These are phyloP conservation scores for Cisticola juncidis DNA, from an alignment of 2,113 vertebrate genomes.

Conservation along the genomic window DNA sequence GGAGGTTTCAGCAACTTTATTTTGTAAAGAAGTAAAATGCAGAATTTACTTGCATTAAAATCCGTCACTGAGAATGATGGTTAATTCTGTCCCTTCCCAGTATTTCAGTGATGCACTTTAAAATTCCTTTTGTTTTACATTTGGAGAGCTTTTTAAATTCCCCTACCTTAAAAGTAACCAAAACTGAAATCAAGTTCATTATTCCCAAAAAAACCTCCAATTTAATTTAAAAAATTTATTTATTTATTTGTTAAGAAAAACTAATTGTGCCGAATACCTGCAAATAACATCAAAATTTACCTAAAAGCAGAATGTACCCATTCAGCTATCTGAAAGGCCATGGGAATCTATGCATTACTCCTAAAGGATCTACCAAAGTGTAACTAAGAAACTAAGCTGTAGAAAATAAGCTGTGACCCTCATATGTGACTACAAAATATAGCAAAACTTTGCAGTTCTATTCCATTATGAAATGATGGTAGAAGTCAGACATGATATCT, in stretches of 20 bases:
- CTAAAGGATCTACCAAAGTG: background rate
- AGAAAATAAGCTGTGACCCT: background rate
- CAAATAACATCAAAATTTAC: background rate
- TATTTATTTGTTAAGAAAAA: background rate
- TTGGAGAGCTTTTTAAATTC: background rate
- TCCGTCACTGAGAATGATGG: background rate
- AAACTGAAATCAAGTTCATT: background rate
- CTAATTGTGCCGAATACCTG: background rate
- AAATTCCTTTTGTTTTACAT: background rate
- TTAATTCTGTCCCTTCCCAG: background rate
- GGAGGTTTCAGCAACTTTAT: background rate
- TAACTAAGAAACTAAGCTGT: background rate
- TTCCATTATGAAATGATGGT: background rate
- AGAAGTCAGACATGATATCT: background rate
- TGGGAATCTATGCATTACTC: background rate
- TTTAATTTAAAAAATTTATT: background rate
- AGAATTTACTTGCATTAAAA: background rate
- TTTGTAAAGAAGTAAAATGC: background rate
- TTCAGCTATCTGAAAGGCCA: background rate
- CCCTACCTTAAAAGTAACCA: background rate
- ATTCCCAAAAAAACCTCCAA: accelerated
- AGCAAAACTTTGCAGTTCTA: background rate
- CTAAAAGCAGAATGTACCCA: background rate
- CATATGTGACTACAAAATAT: background rate
- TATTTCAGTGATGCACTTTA: background rate